A percentile compares a stretch with the other conserved stretches of the same genome.
Evolutionary conservation across 1,140 invertebrate genomes (phyloP).

Genomic region (Magallana ariakensis): DNA sequence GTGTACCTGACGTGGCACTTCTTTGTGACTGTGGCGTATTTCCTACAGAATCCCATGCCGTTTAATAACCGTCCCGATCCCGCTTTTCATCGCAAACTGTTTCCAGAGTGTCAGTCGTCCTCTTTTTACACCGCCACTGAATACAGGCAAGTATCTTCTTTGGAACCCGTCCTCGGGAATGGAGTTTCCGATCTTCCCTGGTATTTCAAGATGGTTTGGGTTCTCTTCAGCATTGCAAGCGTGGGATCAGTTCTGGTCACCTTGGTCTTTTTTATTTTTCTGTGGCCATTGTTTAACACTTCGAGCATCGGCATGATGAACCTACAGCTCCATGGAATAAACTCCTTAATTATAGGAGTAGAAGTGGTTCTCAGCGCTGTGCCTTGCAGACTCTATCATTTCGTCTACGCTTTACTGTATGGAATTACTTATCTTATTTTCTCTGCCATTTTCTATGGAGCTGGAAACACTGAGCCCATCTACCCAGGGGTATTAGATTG

Average conservation of each 20-base stretch:
- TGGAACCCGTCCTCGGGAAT: not conserved
- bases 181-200: slow-evolving; percentile 53
- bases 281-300: slow-evolving; percentile 40
- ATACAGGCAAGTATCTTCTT: not conserved
- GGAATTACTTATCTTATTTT: slow-evolving; percentile 50
- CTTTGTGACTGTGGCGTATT: slow-evolving; percentile 39
- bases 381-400: slow-evolving; percentile 44
- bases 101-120: slow-evolving; percentile 46
- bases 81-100: slow-evolving; percentile 14
- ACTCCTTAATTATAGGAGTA: slow-evolving; percentile 44
- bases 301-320: slow-evolving; percentile 45
- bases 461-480: slow-evolving; percentile 41
- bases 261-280: slow-evolving; percentile 55
- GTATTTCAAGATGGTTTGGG: slow-evolving; percentile 64
- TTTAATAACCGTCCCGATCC: not conserved
- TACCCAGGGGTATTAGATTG: slow-evolving; percentile 51
- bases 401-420: slow-evolving; percentile 45
- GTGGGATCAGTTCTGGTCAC: slow-evolving; percentile 60
- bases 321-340: slow-evolving; percentile 53
- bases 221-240: slow-evolving; percentile 59
- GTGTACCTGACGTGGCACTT: slow-evolving; percentile 57
- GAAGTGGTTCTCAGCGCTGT: slow-evolving; percentile 19
- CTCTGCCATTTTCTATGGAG: slow-evolving; percentile 52
- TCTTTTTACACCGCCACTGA: slow-evolving; percentile 45
- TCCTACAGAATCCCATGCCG: slow-evolving; percentile 1